Conservation (phyloP, 1,140 invertebrate species). For the Drosophila lowei region DNA sequence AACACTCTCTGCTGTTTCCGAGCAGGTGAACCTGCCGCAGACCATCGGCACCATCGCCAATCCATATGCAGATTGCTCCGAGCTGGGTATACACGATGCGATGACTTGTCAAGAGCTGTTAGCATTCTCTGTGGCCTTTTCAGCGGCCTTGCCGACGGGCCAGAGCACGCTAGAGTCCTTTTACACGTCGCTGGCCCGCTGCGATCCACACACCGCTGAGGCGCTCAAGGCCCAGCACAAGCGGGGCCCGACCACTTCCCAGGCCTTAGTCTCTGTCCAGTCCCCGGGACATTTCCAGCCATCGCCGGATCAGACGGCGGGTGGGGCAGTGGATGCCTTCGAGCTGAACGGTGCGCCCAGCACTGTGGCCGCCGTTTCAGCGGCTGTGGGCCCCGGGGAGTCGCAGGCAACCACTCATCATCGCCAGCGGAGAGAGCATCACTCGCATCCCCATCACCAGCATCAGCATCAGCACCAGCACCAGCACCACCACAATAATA, state of each 20-base stretch:
- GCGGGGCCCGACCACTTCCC: background rate
- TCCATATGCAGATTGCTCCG: constrained; percentile 84
- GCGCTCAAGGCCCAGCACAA: constrained; percentile 46
- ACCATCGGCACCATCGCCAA: constrained; percentile 77
- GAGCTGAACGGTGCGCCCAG: background rate
- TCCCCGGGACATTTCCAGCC: no score
- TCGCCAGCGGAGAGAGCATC: background rate
- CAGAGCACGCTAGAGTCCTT: constrained; percentile 92
- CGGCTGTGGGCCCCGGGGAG: constrained; percentile 10
- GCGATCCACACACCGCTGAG: constrained; percentile 73
- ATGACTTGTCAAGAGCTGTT: constrained; percentile 96
- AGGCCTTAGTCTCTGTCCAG: no score
- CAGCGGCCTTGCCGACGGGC: constrained; percentile 94
- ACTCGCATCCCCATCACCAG: constrained; percentile 29
- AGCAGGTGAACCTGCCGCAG: constrained; percentile 80
- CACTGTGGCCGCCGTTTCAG: constrained; percentile 15
- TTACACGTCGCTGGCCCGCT: constrained; percentile 90
- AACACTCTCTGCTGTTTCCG: background rate
- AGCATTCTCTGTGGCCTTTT: constrained; percentile 94
- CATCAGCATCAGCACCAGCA: constrained; percentile 41
- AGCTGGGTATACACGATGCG: constrained; percentile 85
- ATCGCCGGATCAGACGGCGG: no score
- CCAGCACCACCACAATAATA: constrained; percentile 54
- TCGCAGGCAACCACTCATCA: background rate
- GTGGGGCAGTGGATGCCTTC: no score